phyloP scores from a whole-genome alignment of 2,888 invertebrate genomes.

The Sipha maydis region DNA sequence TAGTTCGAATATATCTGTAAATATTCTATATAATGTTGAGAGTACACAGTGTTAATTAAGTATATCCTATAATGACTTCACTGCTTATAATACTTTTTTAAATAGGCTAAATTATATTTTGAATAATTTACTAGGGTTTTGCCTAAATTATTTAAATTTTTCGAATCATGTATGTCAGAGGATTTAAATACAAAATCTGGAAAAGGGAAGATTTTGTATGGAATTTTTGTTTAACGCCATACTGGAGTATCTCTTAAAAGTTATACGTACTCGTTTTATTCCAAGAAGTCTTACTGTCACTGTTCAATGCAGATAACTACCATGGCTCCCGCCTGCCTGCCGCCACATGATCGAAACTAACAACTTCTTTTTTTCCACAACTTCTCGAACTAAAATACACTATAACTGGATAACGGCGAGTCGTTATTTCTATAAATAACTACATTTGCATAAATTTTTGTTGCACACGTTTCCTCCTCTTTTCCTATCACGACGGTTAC shows the following conservation, averaged over 20 bases:
- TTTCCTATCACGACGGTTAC: not conserved
- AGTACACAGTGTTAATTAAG: too few species aligned
- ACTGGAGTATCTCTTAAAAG: conserved; percentile 32
- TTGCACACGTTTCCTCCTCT: conserved; percentile 31
- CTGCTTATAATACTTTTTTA: too few species aligned
- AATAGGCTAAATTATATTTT: too few species aligned
- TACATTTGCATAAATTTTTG: conserved; percentile 53
- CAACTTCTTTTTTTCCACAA: conserved; percentile 34
- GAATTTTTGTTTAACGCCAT: conserved; percentile 12
- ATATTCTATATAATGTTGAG: too few species aligned
- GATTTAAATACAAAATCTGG: not conserved
- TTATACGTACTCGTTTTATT: conserved; percentile 33
- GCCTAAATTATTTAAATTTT: not conserved
- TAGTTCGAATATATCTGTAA: too few species aligned
- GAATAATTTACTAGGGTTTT: not conserved
- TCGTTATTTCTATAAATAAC: conserved; percentile 60
- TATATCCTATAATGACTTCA: too few species aligned
- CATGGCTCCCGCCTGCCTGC: not conserved
- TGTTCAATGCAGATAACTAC: conserved; percentile 16
- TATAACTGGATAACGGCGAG: conserved; percentile 55
- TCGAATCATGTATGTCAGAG: not conserved
- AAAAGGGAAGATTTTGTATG: not conserved
- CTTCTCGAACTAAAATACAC: conserved; percentile 36
- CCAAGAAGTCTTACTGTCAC: conserved; percentile 29
- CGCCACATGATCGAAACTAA: not conserved